Evolutionary conservation across 1,140 invertebrate genomes (phyloP).

Genomic region (Paraescarpia echinospica): DNA sequence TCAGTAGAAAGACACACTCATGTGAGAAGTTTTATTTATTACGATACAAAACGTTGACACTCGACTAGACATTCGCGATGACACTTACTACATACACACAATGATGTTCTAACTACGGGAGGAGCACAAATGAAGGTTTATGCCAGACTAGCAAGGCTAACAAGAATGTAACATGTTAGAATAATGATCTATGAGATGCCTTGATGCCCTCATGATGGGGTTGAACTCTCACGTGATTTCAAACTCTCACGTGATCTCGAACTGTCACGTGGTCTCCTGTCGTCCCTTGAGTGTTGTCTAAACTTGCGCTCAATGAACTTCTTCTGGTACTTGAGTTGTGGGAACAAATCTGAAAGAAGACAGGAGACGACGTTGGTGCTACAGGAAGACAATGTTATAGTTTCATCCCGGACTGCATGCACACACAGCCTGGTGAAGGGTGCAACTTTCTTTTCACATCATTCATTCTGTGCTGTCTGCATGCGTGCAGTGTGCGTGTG

Average conservation of each 20-base stretch:
- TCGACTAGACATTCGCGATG: neutral
- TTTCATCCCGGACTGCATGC: too few species aligned
- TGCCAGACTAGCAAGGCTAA: neutral
- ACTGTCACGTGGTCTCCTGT: neutral
- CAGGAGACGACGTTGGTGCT: too few species aligned
- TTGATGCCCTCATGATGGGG: neutral
- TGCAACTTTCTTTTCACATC: too few species aligned
- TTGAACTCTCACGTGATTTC: neutral
- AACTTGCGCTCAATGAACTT: constrained; percentile 9
- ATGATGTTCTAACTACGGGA: neutral
- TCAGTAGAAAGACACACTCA: too few species aligned
- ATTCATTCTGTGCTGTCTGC: too few species aligned
- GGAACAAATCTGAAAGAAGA: constrained; percentile 14
- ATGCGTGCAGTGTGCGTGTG: too few species aligned
- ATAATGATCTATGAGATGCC: neutral
- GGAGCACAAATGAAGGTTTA: neutral
- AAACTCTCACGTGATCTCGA: too few species aligned
- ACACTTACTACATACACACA: neutral
- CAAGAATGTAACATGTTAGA: neutral
- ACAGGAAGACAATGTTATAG: neutral
- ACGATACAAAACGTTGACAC: too few species aligned
- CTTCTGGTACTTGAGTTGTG: constrained; percentile 13
- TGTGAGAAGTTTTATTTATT: too few species aligned
- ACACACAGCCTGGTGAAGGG: too few species aligned
- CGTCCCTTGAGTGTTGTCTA: neutral